Evolutionary conservation across 2,797 vertebrate species (phyloP), one percentile per base, ranked within the genome.

Genomic region (Hippoglossus hippoglossus): DNA sequence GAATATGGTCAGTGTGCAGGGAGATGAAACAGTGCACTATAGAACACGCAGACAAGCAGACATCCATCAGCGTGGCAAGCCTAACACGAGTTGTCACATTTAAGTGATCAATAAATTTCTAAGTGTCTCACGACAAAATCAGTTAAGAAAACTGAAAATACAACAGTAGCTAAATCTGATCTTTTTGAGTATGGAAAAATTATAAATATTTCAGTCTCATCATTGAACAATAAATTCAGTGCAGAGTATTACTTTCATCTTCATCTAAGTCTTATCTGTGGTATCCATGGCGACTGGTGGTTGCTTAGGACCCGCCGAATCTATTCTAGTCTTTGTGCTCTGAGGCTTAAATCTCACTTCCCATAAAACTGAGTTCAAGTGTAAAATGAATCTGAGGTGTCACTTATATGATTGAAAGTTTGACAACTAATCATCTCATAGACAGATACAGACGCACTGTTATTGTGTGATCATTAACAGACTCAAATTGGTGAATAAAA

Each of bases 271-370:
- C 80, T 80, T 68, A 77, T 83, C 67, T 50, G 34, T 61, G 0
- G 88, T 92, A 87, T 89, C 92, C 92, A 94, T 93, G 87, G 91
- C 57, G 70, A 93, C 87, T 2, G 34, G 47, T 79, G 67, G 92
- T 90, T 93, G 90, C 91, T 90, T 91, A 75, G 89, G 77, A 84
- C 73, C 73, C 55, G 25, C 21, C 8, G 22, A 34, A 53, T 89
- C 82, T 80, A 78, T 84, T 90, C 67, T 77, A 21, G 81, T 87
- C 83, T 78, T 73, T 79, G 65, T 63, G 75, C 74, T 79, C 62
- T 13, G 5, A 60, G 54, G 73, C 64, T 84, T 51, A 46, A 71
- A 75, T 81, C 68, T 79, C 52, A 63, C 47, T 15, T n/a, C 22
- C 34, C 21, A 65, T 64, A 65, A 62, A 76, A 75, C 11, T 18